phyloP scores from a whole-genome alignment of 2,113 vertebrate genomes.

The Noturus placidus region DNA sequence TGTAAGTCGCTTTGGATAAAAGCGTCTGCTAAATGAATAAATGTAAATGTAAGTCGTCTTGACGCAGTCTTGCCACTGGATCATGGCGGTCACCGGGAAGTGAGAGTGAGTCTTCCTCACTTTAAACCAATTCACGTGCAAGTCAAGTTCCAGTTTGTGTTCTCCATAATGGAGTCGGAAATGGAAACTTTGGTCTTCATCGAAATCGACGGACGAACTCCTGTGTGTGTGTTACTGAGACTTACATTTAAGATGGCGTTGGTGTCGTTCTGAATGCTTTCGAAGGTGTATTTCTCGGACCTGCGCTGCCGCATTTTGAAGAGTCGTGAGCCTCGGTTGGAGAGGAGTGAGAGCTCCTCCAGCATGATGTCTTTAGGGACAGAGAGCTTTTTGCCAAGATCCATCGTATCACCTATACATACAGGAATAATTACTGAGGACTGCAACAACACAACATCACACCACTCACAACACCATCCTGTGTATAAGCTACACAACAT shows the following conservation, averaged over 20 bases:
- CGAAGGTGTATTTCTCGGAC: slow-evolving; percentile 97
- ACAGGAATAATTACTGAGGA: not conserved
- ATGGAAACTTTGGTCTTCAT: too few relatives aligned
- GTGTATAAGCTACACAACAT: not conserved
- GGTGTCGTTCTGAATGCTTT: slow-evolving; percentile 90
- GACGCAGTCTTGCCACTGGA: too few relatives aligned
- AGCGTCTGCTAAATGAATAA: too few relatives aligned
- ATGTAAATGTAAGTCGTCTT: too few relatives aligned
- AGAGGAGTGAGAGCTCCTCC: slow-evolving; percentile 89
- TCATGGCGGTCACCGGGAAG: too few relatives aligned
- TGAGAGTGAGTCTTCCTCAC: too few relatives aligned
- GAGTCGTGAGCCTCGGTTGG: slow-evolving; percentile 91
- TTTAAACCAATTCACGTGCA: too few relatives aligned
- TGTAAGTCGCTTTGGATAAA: too few relatives aligned
- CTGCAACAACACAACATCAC: not conserved
- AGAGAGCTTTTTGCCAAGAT: slow-evolving; percentile 94
- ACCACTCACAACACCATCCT: not conserved
- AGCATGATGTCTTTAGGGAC: slow-evolving; percentile 95
- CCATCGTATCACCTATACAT: slow-evolving; percentile 76
- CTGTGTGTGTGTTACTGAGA: slow-evolving; percentile 37
- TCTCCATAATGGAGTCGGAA: too few relatives aligned
- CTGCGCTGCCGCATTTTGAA: slow-evolving; percentile 96
- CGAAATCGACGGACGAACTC: too few relatives aligned
- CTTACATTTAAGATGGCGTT: slow-evolving; percentile 84
- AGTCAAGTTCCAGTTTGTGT: too few relatives aligned